Base-by-base conservation (phyloP, 2,888 invertebrate species). In the Dynastes grantii region DNA sequence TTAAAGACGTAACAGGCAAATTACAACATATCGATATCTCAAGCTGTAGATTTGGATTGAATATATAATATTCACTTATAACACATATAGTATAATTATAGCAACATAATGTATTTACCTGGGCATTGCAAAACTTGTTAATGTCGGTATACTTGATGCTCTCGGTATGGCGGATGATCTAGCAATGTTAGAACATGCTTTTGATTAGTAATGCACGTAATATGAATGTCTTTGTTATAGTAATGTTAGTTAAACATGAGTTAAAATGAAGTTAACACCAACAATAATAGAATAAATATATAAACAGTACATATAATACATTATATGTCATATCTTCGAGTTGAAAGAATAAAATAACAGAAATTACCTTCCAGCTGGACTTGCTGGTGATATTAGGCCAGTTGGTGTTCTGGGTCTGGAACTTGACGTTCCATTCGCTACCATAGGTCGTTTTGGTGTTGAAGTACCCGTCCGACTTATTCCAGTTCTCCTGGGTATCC, bases 111-210 rank as follows among this genome's bases (percentile, higher is more conserved):
- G 64, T 80, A 86, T 89, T 91, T 94, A 94, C 94, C 94, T 94
- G 92, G 92, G 92, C 89, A 92, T 91, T 89, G 93, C 92, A 88
- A 92, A 91, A 90, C 93, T 92, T 87, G 93, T 92, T 91, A 96
- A 92, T 90, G 95, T 94, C 89, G 96, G 96, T 92, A 96, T 96
- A 91, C 96, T 96, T 90, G 95, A 96, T 87, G 96, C 95, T 92
- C 96, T 93, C 92, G 94, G 94, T 92, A 96, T 95, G 90, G 93
- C 94, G 90, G 94, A 89, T 87, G 90, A 90, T 90, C 91, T 91
- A 90, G 83, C 81, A 85, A 86, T 85, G 86, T 86, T 88, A 86
- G 84, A 87, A 84, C 78, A 83, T 73, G 78, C 78, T 68, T n/a
- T 40, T 8, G 13, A 77, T 79, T 79, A 79, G 77, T 77, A 78